Evolutionary conservation across 2,888 invertebrate genomes (phyloP).

Genomic region (Calameuta pallipes): DNA sequence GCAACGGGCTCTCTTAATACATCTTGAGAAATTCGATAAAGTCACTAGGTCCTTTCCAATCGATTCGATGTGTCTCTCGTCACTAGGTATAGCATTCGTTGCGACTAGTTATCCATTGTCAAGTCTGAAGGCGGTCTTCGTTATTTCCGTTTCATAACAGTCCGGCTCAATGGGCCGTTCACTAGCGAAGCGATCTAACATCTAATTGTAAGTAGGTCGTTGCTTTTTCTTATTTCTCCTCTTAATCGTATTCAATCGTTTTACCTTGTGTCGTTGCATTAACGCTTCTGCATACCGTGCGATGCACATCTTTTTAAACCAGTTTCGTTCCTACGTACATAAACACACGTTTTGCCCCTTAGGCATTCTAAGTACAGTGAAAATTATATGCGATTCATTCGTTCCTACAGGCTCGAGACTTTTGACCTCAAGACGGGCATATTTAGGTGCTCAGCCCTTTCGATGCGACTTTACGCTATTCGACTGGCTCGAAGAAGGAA

Average conservation of each 20-base stretch:
- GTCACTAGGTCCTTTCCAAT: constrained; percentile 42
- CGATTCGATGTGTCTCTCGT: constrained; percentile 43
- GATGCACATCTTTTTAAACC: background rate
- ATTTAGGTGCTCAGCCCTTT: background rate
- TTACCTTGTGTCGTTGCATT: background rate
- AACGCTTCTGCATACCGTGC: background rate
- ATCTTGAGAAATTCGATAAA: constrained; percentile 18
- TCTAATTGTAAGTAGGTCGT: background rate
- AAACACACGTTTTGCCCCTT: background rate
- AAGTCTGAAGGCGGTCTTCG: constrained; percentile 20
- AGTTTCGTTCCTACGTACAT: background rate
- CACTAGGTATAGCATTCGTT: constrained; percentile 31
- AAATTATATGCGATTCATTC: background rate
- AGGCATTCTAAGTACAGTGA: background rate
- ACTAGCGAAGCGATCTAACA: background rate
- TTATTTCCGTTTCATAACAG: constrained; percentile 1
- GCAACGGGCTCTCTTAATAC: constrained; percentile 3
- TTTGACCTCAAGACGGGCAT: background rate
- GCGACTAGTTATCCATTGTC: constrained; percentile 8
- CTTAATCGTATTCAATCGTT: background rate
- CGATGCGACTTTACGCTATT: background rate
- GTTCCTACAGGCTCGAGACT: background rate
- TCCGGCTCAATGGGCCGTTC: background rate
- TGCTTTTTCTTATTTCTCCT: background rate
- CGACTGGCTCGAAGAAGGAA: background rate